phyloP scores from a whole-genome alignment of 2,113 vertebrate genomes.

The Cettia cetti region DNA sequence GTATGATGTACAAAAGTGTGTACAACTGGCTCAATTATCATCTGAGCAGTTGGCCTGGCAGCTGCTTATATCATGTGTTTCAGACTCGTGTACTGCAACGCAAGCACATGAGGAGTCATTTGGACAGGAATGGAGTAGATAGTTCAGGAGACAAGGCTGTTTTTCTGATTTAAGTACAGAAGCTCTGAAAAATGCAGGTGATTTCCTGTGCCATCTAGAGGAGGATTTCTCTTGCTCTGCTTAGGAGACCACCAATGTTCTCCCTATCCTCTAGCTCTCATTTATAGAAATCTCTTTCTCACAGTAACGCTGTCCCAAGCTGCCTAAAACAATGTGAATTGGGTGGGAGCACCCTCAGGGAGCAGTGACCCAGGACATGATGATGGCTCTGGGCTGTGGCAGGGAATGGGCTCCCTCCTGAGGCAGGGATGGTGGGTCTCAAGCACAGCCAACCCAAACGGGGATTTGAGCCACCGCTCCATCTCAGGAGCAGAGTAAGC shows the following conservation, averaged over 20 bases:
- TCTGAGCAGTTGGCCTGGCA: constrained; percentile 49
- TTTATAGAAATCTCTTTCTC: not conserved
- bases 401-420: not conserved
- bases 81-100: not conserved
- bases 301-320: not conserved
- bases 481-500: not conserved
- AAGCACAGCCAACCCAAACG: not conserved
- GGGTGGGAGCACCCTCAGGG: not conserved
- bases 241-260: not conserved
- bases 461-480: not conserved
- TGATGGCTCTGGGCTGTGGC: not conserved
- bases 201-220: not conserved
- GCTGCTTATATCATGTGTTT: constrained; percentile 15
- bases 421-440: not conserved
- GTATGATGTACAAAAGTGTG: not conserved
- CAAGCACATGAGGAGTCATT: not conserved
- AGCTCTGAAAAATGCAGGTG: not conserved
- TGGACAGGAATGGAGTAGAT: not conserved
- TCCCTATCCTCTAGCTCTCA: not conserved
- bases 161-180: not conserved
- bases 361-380: not conserved
- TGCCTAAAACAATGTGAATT: not conserved
- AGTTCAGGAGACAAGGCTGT: not conserved
- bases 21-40: constrained; percentile 13
- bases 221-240: not conserved